phyloP scores from a whole-genome alignment of 1,140 invertebrate genomes.

The Phymastichus coffea region DNA sequence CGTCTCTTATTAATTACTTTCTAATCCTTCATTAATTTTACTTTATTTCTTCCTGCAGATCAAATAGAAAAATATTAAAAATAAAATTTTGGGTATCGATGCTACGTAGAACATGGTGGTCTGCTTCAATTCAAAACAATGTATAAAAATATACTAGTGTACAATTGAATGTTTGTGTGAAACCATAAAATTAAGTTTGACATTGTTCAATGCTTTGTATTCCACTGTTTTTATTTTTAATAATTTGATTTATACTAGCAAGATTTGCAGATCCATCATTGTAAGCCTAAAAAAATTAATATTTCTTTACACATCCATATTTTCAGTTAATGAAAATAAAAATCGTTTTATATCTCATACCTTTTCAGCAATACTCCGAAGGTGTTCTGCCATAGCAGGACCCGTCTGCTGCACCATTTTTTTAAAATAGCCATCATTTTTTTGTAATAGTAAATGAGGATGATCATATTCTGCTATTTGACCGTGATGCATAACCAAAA shows the following conservation, averaged over 20 bases:
- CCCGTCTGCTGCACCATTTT: constrained; percentile 58
- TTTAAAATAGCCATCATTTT: constrained; percentile 44
- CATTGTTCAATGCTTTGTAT: not conserved
- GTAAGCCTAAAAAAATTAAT: constrained; percentile 12
- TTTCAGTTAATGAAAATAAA: no score
- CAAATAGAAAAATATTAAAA: no score
- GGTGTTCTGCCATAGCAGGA: constrained; percentile 41
- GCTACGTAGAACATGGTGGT: no score
- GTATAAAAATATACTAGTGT: no score
- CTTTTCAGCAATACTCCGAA: constrained; percentile 53
- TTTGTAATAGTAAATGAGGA: constrained; percentile 61
- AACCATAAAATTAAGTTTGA: not conserved
- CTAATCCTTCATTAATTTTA: no score
- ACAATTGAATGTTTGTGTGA: not conserved
- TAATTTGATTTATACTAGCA: not conserved
- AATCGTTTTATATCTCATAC: constrained; percentile 36
- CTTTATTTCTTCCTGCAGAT: no score
- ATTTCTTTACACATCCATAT: no score
- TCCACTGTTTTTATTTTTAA: not conserved
- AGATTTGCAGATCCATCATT: not conserved
- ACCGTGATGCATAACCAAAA: constrained; percentile 67
- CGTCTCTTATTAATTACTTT: no score
- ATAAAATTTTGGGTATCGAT: no score
- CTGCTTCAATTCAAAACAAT: no score
- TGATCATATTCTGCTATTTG: constrained; percentile 63